These are phyloP conservation scores for Apamea sordens DNA, from an alignment of 2,888 invertebrate genomes.

Conservation along the genomic window DNA sequence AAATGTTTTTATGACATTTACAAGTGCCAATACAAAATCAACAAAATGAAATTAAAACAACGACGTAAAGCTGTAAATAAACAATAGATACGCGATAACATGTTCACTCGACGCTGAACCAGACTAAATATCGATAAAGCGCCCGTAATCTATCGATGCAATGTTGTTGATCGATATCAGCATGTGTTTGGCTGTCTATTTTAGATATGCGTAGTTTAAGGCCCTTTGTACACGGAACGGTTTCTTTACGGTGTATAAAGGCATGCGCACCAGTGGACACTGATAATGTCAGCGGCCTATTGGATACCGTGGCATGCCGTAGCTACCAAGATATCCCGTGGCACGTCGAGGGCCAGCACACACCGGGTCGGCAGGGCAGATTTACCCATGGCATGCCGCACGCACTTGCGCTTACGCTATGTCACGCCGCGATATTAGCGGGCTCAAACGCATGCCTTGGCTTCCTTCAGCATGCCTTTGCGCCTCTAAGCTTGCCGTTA, in stretches of 20 bases:
- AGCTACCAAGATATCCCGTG: too few relatives aligned
- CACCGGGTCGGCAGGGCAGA: background rate
- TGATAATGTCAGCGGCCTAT: too few relatives aligned
- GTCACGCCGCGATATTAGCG: background rate
- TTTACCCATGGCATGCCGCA: background rate
- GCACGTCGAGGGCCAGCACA: background rate
- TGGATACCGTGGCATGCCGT: too few relatives aligned
- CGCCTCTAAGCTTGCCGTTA: too few relatives aligned
- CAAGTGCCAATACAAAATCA: constrained; percentile 3
- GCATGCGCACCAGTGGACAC: too few relatives aligned
- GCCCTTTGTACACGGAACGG: too few relatives aligned
- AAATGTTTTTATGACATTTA: background rate
- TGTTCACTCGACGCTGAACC: constrained; percentile 21
- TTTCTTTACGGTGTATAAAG: too few relatives aligned
- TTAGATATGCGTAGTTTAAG: background rate
- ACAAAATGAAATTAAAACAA: constrained; percentile 19
- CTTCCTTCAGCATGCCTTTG: too few relatives aligned
- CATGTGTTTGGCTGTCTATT: too few relatives aligned
- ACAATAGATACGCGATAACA: constrained; percentile 27
- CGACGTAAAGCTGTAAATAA: background rate
- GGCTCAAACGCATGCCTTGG: background rate
- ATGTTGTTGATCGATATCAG: constrained; percentile 20
- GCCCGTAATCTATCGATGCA: background rate
- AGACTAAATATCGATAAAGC: constrained; percentile 30
- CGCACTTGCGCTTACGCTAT: background rate